These are phyloP conservation scores for Zaprionus gabonicus DNA, from an alignment of 1,140 invertebrate species.

Conservation along the genomic window DNA sequence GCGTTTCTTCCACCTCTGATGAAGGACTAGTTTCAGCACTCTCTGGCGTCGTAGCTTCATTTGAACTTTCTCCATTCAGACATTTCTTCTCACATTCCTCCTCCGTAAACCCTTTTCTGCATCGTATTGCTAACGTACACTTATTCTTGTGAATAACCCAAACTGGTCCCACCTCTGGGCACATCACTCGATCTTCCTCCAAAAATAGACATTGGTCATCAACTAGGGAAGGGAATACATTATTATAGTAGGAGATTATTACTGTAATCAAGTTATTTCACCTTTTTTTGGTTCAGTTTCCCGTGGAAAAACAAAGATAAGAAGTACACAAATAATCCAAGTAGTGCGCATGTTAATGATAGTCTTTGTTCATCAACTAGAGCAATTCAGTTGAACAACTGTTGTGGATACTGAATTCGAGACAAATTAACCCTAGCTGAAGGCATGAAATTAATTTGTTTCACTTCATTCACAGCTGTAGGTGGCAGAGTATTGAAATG, in stretches of 20 bases:
- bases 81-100: conserved; percentile 14
- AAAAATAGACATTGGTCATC: neutral
- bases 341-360: neutral
- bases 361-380: neutral
- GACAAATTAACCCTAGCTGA: neutral
- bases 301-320: neutral
- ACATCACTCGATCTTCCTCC: neutral
- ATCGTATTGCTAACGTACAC: neutral
- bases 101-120: neutral
- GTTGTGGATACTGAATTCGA: neutral
- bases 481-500: no score
- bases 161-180: neutral
- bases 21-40: neutral
- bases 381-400: neutral
- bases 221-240: neutral
- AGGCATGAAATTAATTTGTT: neutral
- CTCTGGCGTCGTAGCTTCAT: no score
- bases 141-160: neutral
- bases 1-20: neutral
- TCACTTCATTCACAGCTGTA: neutral
- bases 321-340: neutral
- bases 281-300: neutral
- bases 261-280: neutral
- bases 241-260: neutral
- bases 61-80: neutral